phyloP scores from a whole-genome alignment of 2,113 vertebrate species.

The Excalfactoria chinensis region DNA sequence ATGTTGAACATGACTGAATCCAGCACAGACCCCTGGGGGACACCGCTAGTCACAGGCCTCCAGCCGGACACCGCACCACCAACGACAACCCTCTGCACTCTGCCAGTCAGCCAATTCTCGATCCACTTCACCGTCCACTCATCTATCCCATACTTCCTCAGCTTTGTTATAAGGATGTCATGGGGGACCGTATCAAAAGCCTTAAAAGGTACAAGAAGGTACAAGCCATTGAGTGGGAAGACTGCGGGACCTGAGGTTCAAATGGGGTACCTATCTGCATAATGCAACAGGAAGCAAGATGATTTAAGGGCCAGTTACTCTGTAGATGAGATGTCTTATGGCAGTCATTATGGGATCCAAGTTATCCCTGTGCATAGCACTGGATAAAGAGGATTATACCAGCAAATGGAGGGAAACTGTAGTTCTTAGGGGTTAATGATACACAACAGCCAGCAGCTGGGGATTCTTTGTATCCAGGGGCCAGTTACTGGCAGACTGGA shows the following conservation, averaged over 20 bases:
- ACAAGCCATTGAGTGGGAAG: background rate
- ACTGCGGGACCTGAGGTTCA: background rate
- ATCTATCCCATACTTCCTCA: too few relatives aligned
- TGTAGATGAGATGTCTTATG: too few relatives aligned
- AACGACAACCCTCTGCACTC: too few relatives aligned
- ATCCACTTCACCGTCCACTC: too few relatives aligned
- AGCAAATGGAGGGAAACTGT: background rate
- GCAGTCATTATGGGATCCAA: background rate
- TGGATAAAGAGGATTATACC: background rate
- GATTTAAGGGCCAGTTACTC: background rate
- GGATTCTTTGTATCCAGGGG: background rate
- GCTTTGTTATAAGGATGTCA: too few relatives aligned
- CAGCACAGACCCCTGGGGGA: too few relatives aligned
- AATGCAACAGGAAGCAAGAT: background rate
- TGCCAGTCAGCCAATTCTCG: too few relatives aligned
- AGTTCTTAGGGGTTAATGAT: background rate
- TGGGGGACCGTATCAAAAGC: too few relatives aligned
- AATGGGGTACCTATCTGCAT: background rate
- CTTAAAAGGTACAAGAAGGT: too few relatives aligned
- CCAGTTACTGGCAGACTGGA: background rate
- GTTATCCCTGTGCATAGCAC: background rate
- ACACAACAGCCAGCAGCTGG: rapidly evolving
- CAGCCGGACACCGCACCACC: too few relatives aligned
- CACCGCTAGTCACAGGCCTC: too few relatives aligned
- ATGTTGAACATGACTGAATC: too few relatives aligned